Conservation (phyloP, 2,113 vertebrate species). For the Platanista minor region DNA sequence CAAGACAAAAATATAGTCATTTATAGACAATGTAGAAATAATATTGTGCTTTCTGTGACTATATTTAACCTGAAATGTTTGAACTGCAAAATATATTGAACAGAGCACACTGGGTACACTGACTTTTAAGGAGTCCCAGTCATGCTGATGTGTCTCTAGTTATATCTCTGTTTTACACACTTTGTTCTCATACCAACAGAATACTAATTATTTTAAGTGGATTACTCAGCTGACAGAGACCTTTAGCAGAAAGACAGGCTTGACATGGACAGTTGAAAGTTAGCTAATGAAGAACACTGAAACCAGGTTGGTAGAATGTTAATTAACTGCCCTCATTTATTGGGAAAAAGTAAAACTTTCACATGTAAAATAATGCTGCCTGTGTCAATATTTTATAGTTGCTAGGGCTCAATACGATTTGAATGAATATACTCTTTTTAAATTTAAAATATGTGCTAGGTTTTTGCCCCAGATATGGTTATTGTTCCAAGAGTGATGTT, state of each 20-base stretch:
- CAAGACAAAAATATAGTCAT: not conserved
- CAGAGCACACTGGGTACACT: not conserved
- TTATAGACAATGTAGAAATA: not conserved
- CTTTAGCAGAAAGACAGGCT: slow-evolving; percentile 74
- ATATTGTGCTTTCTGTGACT: not conserved
- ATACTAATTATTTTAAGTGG: slow-evolving; percentile 79
- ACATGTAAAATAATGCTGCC: slow-evolving; percentile 62
- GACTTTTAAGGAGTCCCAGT: slow-evolving; percentile 55
- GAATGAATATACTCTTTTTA: not conserved
- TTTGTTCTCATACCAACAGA: slow-evolving; percentile 71
- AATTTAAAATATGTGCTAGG: not conserved
- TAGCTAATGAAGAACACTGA: slow-evolving; percentile 75
- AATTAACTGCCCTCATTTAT: slow-evolving; percentile 65
- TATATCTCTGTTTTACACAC: slow-evolving; percentile 69
- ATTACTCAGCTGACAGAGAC: slow-evolving; percentile 78
- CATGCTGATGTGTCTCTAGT: slow-evolving; percentile 59
- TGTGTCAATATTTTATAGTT: slow-evolving; percentile 69
- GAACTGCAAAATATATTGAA: not conserved
- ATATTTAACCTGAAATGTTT: not conserved
- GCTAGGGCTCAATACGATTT: not conserved
- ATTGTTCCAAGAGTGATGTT: not conserved
- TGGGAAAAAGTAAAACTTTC: slow-evolving; percentile 61
- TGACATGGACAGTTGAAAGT: slow-evolving; percentile 78
- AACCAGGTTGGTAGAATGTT: slow-evolving; percentile 71
- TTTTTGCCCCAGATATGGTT: not conserved